Evolutionary conservation across 2,888 invertebrate genomes (phyloP).

Genomic region (Muschampia plurimacula): DNA sequence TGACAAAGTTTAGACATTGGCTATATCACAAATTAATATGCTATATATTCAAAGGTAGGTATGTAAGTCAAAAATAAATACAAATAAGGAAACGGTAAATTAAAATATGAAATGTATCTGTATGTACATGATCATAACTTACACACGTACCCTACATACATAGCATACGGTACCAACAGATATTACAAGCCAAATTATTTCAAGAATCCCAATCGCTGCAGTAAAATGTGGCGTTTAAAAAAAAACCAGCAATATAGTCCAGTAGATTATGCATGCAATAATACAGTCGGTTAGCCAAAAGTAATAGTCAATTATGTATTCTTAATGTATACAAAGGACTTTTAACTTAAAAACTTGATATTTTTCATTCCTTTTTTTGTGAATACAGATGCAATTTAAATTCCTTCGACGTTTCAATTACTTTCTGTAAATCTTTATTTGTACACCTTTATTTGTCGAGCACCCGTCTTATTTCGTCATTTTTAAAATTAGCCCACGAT

Average conservation of each 20-base stretch:
- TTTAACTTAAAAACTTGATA: not conserved
- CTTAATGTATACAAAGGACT: too few relatives aligned
- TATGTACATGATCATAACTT: too few relatives aligned
- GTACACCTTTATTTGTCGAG: conserved; percentile 23
- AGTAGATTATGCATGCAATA: too few relatives aligned
- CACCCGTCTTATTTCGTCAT: conserved; percentile 29
- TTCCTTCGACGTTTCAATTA: conserved; percentile 26
- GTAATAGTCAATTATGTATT: too few relatives aligned
- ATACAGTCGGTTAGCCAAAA: too few relatives aligned
- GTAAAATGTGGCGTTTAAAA: conserved; percentile 16
- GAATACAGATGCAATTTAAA: conserved; percentile 11
- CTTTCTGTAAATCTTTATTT: conserved; percentile 27
- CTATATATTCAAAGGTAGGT: too few relatives aligned
- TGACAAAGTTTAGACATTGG: too few relatives aligned
- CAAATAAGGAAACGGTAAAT: too few relatives aligned
- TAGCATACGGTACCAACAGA: not conserved
- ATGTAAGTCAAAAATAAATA: too few relatives aligned
- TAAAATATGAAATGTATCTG: too few relatives aligned
- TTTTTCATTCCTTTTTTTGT: not conserved
- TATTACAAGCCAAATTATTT: not conserved
- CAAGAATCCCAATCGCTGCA: conserved; percentile 2
- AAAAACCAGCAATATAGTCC: conserved; percentile 17
- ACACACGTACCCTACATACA: not conserved
- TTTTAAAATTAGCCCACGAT: conserved; percentile 39
- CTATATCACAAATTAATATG: too few relatives aligned